Evolutionary conservation across 2,888 invertebrate genomes (phyloP).

Genomic region (Mermis nigrescens): DNA sequence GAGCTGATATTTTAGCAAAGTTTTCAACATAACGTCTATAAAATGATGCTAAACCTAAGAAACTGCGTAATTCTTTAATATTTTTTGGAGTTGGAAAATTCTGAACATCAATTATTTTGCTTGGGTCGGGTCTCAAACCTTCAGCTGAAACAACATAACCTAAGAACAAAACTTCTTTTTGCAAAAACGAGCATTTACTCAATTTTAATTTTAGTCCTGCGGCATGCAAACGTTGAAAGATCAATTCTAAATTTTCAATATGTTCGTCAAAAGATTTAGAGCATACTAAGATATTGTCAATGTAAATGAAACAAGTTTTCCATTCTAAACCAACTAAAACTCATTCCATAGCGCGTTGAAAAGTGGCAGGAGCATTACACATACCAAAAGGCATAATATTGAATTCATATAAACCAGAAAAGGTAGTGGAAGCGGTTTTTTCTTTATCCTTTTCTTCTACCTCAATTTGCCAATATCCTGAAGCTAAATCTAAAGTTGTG

Average conservation of each 20-base stretch:
- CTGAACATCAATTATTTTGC: neutral
- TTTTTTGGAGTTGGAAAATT: neutral
- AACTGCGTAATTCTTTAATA: neutral
- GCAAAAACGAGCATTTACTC: neutral
- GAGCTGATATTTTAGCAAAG: neutral
- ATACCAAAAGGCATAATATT: neutral
- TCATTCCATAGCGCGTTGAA: neutral
- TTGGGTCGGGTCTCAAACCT: neutral
- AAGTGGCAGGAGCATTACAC: neutral
- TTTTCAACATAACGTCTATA: neutral
- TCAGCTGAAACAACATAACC: neutral
- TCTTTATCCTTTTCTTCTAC: neutral
- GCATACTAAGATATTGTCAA: neutral
- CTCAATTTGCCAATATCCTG: too few relatives aligned
- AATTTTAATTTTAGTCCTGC: neutral
- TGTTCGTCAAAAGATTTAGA: neutral
- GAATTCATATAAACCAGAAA: neutral
- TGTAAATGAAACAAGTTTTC: neutral
- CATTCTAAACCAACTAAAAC: neutral
- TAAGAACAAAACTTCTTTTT: neutral
- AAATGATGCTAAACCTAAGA: neutral
- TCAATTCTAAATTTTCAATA: neutral
- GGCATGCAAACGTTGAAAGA: neutral
- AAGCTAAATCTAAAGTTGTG: too few relatives aligned
- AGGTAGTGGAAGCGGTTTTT: neutral